Percentiles rank a stretch among this genome's conserved stretches.
phyloP scores from a whole-genome alignment of 2,888 invertebrate genomes.

The Drosophila lutescens region DNA sequence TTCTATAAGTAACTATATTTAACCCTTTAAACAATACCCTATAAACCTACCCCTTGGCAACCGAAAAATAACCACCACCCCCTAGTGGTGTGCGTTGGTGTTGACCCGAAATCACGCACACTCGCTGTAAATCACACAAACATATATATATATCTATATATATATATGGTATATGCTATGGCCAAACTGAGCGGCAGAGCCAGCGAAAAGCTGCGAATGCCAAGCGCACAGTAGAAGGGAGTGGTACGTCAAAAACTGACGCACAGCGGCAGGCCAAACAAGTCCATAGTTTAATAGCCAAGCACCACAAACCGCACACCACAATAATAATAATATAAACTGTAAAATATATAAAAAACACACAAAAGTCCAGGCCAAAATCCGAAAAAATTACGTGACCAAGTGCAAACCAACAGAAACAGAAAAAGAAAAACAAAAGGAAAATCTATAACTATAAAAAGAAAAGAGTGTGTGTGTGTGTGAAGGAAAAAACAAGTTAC shows the following conservation, averaged over 20 bases:
- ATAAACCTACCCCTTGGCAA: slow-evolving; percentile 34
- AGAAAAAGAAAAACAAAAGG: slow-evolving; percentile 4
- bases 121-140: slow-evolving; percentile 76
- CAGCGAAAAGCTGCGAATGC: slow-evolving; percentile 66
- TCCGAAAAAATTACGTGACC: slow-evolving; percentile 24
- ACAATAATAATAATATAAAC: slow-evolving; percentile 43
- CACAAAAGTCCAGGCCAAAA: slow-evolving; percentile 25
- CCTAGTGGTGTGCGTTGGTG: slow-evolving; percentile 44
- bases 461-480: slow-evolving; percentile 29
- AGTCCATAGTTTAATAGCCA: slow-evolving; percentile 65
- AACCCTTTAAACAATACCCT: too few relatives aligned
- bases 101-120: slow-evolving; percentile 76
- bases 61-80: slow-evolving; percentile 12
- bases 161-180: slow-evolving; percentile 43
- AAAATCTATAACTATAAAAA: slow-evolving; percentile 32
- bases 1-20: too few relatives aligned
- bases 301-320: slow-evolving; percentile 28
- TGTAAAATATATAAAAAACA: slow-evolving; percentile 48
- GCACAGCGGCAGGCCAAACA: slow-evolving; percentile 83
- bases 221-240: slow-evolving; percentile 84
- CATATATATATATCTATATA: slow-evolving; percentile 1
- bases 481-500: slow-evolving; percentile 43
- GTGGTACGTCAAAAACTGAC: slow-evolving; percentile 85
- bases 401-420: slow-evolving; percentile 28
- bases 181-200: slow-evolving; percentile 54